Evolutionary conservation across 2,113 vertebrate genomes (phyloP), one percentile per base, ranked within the genome.

Genomic region (Acanthochromis polyacanthus): DNA sequence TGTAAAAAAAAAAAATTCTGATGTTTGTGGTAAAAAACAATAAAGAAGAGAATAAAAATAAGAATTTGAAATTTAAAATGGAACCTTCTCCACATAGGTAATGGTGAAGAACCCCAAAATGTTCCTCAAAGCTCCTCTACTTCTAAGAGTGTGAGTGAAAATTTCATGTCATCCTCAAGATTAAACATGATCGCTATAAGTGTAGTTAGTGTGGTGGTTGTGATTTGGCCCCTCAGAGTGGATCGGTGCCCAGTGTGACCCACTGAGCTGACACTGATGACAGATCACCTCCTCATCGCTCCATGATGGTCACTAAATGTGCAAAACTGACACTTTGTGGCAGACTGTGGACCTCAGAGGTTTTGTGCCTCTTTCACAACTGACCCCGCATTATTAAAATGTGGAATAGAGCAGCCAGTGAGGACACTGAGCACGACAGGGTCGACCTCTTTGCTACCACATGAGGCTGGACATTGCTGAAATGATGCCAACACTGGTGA

Each of bases 321-420:
- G 60, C 58, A 70, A 75, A 82, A 77, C 5, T 77, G 75, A 85
- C 83, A 76, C 71, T 68, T 78, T 69, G 7, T 58, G 71, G 32
- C 60, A 56, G 15, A 53, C 71, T 30, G 46, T 45, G 28, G 43
- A 56, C 10, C 38, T 48, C 32, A 53, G 23, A 71, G 56, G 22
- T 56, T 38, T 25, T 32, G 9, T 62, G 22, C 40, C 36, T 48
- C 60, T 0, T 69, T 46, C 20, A 10, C 1, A 45, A 0, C 10
- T 71, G 78, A 87, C 52, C 14, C n/a, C 0, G 5, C 30, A 22
- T 38, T 53, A 28, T 36, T 63, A 8, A 17, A 36, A 66, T 12
- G 6, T 75, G 53, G 73, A 55, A 25, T 12, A 10, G 23, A 65
- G 58, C 36, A 53, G n/a, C 30, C 10, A 43, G 14, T 20, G 72